Evolutionary conservation across 2,888 invertebrate species (phyloP).

Genomic region (Matsumyia berberina): DNA sequence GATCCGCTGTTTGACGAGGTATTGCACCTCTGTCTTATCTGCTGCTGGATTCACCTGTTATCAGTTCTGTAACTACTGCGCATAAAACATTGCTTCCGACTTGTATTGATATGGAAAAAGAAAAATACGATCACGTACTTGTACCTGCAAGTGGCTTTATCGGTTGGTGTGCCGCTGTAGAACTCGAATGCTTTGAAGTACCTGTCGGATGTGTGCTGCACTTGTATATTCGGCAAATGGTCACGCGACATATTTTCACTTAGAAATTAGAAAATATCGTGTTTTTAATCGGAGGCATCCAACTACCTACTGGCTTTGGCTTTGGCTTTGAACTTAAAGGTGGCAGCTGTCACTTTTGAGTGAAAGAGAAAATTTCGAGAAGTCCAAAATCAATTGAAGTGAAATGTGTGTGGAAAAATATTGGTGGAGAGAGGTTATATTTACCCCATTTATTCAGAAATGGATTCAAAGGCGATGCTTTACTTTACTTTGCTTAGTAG

Average conservation of each 20-base stretch:
- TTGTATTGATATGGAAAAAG: constrained; percentile 25
- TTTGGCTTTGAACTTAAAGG: constrained; percentile 67
- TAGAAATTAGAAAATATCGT: constrained; percentile 67
- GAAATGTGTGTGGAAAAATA: background rate
- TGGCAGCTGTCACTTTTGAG: background rate
- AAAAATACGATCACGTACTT: constrained; percentile 54
- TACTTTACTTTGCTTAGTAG: no score
- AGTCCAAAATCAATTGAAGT: background rate
- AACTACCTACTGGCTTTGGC: no score
- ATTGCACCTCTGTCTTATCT: constrained; percentile 6
- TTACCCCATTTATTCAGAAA: no score
- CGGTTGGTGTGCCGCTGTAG: constrained; percentile 18
- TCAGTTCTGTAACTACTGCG: constrained; percentile 32
- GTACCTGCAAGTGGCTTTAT: constrained; percentile 5
- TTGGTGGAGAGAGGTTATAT: no score
- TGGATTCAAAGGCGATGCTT: no score
- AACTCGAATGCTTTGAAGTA: background rate
- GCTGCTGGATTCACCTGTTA: constrained; percentile 5
- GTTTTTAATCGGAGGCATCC: background rate
- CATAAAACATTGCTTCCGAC: background rate
- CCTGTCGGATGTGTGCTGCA: background rate
- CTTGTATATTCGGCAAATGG: constrained; percentile 20
- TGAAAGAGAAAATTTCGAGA: constrained; percentile 15
- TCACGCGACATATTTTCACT: constrained; percentile 62
- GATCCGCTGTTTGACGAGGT: background rate